Evolutionary conservation across 1,140 invertebrate genomes (phyloP), one percentile per base, ranked within the genome.

Genomic region (Himalopsyche phryganea): DNA sequence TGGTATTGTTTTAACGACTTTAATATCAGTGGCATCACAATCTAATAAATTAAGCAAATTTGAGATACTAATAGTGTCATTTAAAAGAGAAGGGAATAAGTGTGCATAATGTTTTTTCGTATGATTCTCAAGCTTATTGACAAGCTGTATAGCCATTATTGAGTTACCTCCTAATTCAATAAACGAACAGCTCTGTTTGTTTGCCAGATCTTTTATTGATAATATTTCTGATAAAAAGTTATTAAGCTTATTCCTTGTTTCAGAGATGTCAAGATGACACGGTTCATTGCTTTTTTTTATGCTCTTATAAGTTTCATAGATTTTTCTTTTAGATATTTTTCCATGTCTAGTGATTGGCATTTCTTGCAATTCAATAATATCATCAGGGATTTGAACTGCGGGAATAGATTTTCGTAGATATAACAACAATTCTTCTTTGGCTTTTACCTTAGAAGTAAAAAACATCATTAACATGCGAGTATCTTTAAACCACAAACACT

Each of bases 291-390:
- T 23, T 48, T 40, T 40, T 5, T 40, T 42, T 33, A 45, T 20
- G 19, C 17, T 46, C 14, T 46, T 19, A 36, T 57, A 61, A 33
- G 73, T 69, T 50, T 68, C 69, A 19, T 62, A 62, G 38, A 80
- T 58, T 10, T 71, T 65, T 41, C 64, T 58, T 64, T 72, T 77
- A 53, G 74, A 76, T 46, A 78, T 67, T 69, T 83, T 84, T 65
- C 85, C 85, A 79, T 87, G 82, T 57, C 66, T 59, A 52, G 78
- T 83, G 17, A 81, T 69, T 17, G 85, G 85, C 42, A 86, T 69
- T 28, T 70, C 68, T 15, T 77, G 62, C 11, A 83, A 66, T 58
- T 73, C 63, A 17, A 81, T 66, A 38, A 85, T 69, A 67, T 70
- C 71, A 70, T 85, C 81, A 15, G 82, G 82, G 67, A 69, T 65